Conservation (phyloP, 2,113 vertebrate genomes). For the Microcebus murinus region DNA sequence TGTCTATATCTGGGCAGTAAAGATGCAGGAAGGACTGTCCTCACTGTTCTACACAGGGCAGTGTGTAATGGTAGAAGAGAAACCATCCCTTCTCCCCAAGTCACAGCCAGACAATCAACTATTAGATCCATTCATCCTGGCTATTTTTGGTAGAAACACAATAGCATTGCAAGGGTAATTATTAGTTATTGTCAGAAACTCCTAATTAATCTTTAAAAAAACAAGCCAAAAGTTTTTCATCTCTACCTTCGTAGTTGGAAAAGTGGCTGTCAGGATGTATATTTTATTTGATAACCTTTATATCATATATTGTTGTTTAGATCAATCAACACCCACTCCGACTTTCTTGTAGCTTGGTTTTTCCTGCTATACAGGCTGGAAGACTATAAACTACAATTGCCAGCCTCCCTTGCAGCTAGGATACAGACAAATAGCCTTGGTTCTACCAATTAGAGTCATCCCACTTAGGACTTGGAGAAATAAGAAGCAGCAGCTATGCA, state of each 20-base stretch:
- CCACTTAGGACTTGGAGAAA: background rate
- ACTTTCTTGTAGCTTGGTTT: background rate
- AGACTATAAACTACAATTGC: background rate
- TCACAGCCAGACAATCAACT: background rate
- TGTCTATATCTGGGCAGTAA: background rate
- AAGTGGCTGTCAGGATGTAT: background rate
- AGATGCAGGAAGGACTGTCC: background rate
- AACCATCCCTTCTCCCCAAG: background rate
- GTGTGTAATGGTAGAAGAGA: background rate
- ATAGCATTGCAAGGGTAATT: background rate
- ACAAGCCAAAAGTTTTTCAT: background rate
- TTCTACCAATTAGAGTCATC: background rate
- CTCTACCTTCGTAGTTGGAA: background rate
- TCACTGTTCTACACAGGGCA: background rate
- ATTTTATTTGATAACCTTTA: constrained; percentile 5
- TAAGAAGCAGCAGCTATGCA: background rate
- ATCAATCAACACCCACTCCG: background rate
- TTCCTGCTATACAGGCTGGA: background rate
- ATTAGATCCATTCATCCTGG: background rate
- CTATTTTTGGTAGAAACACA: background rate
- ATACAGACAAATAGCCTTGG: background rate
- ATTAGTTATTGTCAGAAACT: constrained; percentile 1
- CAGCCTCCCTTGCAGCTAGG: background rate
- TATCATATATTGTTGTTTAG: background rate
- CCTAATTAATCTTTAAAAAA: constrained; percentile 65